Conservation (phyloP, 2,888 invertebrate species). For the Maniola hyperantus region DNA sequence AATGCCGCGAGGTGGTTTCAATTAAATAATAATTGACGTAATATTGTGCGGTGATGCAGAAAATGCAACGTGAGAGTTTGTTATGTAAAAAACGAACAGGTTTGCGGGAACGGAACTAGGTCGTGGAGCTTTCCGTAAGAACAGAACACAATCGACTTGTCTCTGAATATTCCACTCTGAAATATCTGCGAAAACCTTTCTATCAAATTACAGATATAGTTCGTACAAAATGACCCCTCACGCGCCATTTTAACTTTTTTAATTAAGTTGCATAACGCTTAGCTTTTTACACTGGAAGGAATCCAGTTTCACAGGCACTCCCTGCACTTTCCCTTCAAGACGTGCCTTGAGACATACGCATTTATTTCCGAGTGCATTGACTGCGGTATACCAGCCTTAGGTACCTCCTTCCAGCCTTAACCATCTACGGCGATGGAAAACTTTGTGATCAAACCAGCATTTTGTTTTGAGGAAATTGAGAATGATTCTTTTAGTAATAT, state of each 20-base stretch:
- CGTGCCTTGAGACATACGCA: constrained; percentile 22
- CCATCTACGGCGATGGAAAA: constrained; percentile 3
- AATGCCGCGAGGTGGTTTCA: constrained; percentile 13
- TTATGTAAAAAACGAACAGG: constrained; percentile 53
- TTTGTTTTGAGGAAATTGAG: neutral
- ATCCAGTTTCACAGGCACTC: constrained; percentile 37
- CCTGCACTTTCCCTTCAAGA: constrained; percentile 37
- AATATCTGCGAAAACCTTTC: neutral
- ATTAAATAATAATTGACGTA: constrained; percentile 33
- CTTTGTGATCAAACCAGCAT: neutral
- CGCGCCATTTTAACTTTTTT: too few species aligned
- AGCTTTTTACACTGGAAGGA: constrained; percentile 31
- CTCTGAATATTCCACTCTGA: neutral
- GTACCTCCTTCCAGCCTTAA: neutral
- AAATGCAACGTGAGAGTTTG: constrained; percentile 42
- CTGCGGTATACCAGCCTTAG: neutral
- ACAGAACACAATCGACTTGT: neutral
- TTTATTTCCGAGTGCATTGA: constrained; percentile 19
- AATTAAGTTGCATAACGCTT: constrained; percentile 32
- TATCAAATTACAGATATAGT: neutral
- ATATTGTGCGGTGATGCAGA: constrained; percentile 32
- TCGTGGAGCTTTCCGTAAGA: constrained; percentile 62
- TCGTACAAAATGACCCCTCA: too few species aligned
- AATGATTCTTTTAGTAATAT: neutral
- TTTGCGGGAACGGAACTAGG: constrained; percentile 54